Evolutionary conservation across 2,888 invertebrate genomes (phyloP), one percentile per base, ranked within the genome.

Genomic region (Scelioninae gen. 1): DNA sequence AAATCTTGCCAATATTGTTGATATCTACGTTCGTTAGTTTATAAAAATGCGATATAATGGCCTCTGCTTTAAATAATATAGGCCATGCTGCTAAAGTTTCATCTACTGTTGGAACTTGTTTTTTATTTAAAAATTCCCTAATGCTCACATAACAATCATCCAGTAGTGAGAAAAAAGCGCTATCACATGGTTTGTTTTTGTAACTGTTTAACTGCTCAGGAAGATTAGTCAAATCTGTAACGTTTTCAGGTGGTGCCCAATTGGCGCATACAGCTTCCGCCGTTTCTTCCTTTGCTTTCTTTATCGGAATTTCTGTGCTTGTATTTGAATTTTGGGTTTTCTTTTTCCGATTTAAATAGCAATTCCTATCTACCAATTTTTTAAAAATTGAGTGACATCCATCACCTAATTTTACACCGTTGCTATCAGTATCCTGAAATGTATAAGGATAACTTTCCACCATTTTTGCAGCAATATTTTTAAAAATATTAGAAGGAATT

Each of bases 31-130:
- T 66, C 13, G 69, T 56, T 9, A 69, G 34, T 56, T 69, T 69
- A 11, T 55, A n/a, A 45, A 69, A 69, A 69, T 69, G 56, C 69
- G 45, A 69, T 23, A 56, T 56, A 45, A 71, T 58, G 31, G 69
- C 69, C 23, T 71, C 69, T 6, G 56, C 13, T 69, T 71, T 68
- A 68, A 68, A 68, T 10, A 68, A 10, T 10, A 68, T 45, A 45
- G 68, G 68, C 68, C 55, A 68, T 13, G 38, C 29, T 56, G 38
- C 16, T 7, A 55, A 56, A 45, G 56, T 16, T 15, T 43, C 56
- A 6, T 68, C 16, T 16, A 68, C 45, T 45, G 55, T 15, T 1
- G 68, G 68, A 43, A 45, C 11, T 11, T 68, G 32, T 43, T 56
- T 29, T 6, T 51, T 51, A 29, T 51, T 68, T 56, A 68, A 56